Conservation (phyloP, 2,797 vertebrate species). For the Anas bernieri region DNA sequence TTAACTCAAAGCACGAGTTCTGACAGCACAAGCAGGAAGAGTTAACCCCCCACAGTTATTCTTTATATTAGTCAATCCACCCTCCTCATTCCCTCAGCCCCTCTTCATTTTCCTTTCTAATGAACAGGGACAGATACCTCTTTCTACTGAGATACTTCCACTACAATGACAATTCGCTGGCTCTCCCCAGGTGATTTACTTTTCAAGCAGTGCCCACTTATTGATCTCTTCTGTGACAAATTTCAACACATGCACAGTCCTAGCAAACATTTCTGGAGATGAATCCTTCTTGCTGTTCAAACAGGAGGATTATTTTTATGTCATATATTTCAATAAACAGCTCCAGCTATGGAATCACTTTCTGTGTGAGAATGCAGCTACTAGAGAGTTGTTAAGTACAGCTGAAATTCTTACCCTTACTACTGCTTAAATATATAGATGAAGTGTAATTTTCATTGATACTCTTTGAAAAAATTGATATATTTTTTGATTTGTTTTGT, state of each 20-base stretch:
- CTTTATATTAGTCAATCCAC: slow-evolving; percentile 75
- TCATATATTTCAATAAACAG: slow-evolving; percentile 71
- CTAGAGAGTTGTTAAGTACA: slow-evolving; percentile 45
- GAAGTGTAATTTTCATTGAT: background rate
- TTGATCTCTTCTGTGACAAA: slow-evolving; percentile 81
- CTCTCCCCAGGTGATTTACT: slow-evolving; percentile 81
- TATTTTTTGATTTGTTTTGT: background rate
- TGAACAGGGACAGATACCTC: slow-evolving; percentile 68
- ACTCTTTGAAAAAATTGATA: background rate
- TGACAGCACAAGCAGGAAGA: slow-evolving; percentile 73
- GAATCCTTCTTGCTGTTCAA: slow-evolving; percentile 77
- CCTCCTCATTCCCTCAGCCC: slow-evolving; percentile 66
- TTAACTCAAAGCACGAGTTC: slow-evolving; percentile 74
- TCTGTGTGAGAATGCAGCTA: slow-evolving; percentile 30
- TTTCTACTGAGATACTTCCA: slow-evolving; percentile 75
- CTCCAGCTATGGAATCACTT: slow-evolving; percentile 65
- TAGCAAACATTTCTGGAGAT: slow-evolving; percentile 78
- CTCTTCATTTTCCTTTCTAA: slow-evolving; percentile 74
- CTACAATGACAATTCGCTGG: slow-evolving; percentile 75
- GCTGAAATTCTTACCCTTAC: slow-evolving; percentile 32
- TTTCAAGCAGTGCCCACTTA: slow-evolving; percentile 81
- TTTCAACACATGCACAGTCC: slow-evolving; percentile 77
- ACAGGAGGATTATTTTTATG: slow-evolving; percentile 76
- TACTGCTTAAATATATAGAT: slow-evolving; percentile 32
- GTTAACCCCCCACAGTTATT: slow-evolving; percentile 76